Conservation (phyloP, 2,797 vertebrate genomes). For the Enteromius argenteus region DNA sequence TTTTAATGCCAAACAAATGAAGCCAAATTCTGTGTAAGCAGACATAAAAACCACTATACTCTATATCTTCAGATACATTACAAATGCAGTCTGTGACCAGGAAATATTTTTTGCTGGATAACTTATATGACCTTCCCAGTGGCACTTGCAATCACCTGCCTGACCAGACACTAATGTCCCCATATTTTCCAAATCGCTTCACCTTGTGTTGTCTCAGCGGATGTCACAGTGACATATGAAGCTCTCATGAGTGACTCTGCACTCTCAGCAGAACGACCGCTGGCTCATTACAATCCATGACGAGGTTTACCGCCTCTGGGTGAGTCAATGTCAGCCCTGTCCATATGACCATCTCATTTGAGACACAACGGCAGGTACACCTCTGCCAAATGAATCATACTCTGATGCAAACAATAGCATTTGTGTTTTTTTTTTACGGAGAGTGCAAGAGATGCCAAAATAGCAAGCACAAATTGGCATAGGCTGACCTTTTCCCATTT, state of each 20-base stretch:
- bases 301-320: slow-evolving; percentile 26
- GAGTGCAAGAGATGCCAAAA: slow-evolving; percentile 10
- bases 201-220: slow-evolving; percentile 29
- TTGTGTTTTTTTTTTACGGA: slow-evolving; percentile 25
- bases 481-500: slow-evolving; percentile 25
- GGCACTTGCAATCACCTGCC: slow-evolving; percentile 38
- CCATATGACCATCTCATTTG: slow-evolving; percentile 2
- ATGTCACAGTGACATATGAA: slow-evolving; percentile 44
- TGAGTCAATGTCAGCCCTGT: slow-evolving; percentile 5
- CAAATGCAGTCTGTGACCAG: background rate
- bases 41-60: background rate
- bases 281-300: slow-evolving; percentile 14
- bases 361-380: background rate
- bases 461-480: background rate
- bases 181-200: slow-evolving; percentile 33
- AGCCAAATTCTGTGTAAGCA: background rate
- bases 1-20: background rate
- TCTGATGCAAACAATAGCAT: slow-evolving; percentile 26
- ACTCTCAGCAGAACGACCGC: slow-evolving; percentile 18
- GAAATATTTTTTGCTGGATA: background rate
- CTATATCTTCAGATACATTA: background rate
- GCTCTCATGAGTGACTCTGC: slow-evolving; percentile 9
- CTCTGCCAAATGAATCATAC: slow-evolving; percentile 41
- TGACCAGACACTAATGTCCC: slow-evolving; percentile 36
- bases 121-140: slow-evolving; percentile 5